Evolutionary conservation across 2,888 invertebrate species (phyloP), one percentile per base, ranked within the genome.

Genomic region (Gandaritis pyraliata): DNA sequence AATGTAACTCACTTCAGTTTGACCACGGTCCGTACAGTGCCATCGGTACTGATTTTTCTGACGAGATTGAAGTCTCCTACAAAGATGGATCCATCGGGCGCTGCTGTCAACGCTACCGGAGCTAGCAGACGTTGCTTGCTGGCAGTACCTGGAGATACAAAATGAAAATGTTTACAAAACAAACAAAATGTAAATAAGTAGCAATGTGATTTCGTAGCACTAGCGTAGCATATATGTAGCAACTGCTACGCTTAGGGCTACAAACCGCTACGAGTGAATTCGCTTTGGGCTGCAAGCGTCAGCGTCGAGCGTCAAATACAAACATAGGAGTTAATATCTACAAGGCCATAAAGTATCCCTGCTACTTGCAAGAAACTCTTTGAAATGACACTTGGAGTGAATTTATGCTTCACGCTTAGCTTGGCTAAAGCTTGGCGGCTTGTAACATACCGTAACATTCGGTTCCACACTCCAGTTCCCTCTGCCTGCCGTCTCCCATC

Each of bases 61-160:
- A 98, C 97, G 29, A 98, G 95, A 88, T 99, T 98, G 82, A 98
- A 98, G 87, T 99, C 99, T 1, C 98, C 98, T 0, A 99, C 97
- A 81, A 96, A 99, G 29, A 99, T 94, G 46, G 97, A 96, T 18
- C 99, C 99, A 84, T 98, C 98, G 0, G 98, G 95, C 0, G 97
- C 96, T 0, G 97, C 95, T 0, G 98, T 96, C 29, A 99, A 88
- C 0, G 99, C 98, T 0, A 98, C 98, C 0, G 99, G 99, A 0
- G 98, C 98, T 61, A 98, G 90, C 0, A 99, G 93, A 29, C 97
- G 93, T 86, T 97, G 95, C 75, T 96, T 95, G 49, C 94, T 91
- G 5, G 97, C 97, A 45, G 95, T 89, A 0, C 97, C 97, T 74
- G 96, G 7, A 97, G 6, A 8, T 38, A 39, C 13, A 16, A 38